Conservation (phyloP, 2,888 invertebrate species). For the Ormyrus thymus region DNA sequence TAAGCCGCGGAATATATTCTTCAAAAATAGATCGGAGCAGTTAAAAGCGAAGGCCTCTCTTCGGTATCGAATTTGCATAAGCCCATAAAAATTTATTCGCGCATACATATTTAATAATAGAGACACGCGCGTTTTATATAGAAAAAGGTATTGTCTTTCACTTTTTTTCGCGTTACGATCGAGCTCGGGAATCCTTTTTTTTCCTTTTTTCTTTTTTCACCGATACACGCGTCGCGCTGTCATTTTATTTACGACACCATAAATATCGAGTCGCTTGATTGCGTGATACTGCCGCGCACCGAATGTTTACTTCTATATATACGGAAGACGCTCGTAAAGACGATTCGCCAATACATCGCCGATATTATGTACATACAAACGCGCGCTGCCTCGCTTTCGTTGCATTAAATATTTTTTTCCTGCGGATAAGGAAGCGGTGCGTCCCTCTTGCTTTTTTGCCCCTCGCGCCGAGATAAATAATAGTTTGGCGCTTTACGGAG, state of each 20-base stretch:
- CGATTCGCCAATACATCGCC: conserved; percentile 57
- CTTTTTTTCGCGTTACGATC: conserved; percentile 5
- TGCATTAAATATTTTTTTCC: background rate
- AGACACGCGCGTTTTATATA: conserved; percentile 16
- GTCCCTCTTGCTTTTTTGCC: background rate
- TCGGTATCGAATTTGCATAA: background rate
- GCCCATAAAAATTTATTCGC: conserved; percentile 7
- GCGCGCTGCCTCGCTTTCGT: no score
- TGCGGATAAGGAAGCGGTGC: background rate
- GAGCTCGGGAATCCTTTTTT: conserved; percentile 41
- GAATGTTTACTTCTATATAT: conserved; percentile 66
- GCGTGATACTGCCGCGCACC: conserved; percentile 58
- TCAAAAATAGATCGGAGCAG: no score
- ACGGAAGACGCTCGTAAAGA: conserved; percentile 59
- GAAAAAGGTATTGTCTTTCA: background rate
- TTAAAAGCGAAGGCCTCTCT: no score
- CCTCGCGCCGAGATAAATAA: background rate
- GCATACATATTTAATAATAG: background rate
- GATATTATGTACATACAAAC: no score
- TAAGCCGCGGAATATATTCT: no score
- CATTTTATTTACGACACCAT: conserved; percentile 65
- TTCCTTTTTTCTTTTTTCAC: background rate
- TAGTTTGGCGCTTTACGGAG: conserved; percentile 27
- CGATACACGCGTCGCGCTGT: background rate
- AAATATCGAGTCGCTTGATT: conserved; percentile 65